Evolutionary conservation across 2,113 vertebrate species (phyloP).

Genomic region (Tragelaphus imberbis): DNA sequence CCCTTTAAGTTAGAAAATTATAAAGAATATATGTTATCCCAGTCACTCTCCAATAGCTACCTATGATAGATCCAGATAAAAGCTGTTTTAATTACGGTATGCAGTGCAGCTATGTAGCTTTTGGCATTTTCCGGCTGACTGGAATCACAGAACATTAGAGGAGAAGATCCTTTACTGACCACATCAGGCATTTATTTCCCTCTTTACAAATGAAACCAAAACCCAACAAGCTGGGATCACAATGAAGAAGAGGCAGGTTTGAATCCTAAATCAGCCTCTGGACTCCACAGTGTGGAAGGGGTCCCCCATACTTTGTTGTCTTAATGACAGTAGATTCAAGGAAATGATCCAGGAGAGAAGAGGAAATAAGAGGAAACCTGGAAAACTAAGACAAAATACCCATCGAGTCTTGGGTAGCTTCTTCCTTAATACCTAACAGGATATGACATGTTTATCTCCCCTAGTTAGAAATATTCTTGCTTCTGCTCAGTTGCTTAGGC

Average conservation of each 20-base stretch:
- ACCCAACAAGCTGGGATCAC: background rate
- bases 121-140: background rate
- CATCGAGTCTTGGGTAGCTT: background rate
- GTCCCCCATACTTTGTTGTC: background rate
- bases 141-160: constrained; percentile 5
- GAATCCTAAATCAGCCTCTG: background rate
- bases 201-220: background rate
- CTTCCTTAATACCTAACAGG: background rate
- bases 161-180: background rate
- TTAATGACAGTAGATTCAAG: background rate
- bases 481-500: background rate
- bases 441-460: background rate
- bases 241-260: background rate
- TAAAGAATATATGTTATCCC: constrained; percentile 29
- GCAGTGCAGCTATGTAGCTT: background rate
- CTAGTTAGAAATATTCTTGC: background rate
- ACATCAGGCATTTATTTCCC: background rate
- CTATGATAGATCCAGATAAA: constrained; percentile 2
- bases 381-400: background rate
- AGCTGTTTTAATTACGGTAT: constrained; percentile 20
- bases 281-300: background rate
- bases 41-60: constrained; percentile 24
- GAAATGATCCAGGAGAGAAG: background rate
- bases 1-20: constrained; percentile 30
- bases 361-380: background rate